These are phyloP conservation scores for Archocentrus centrarchus DNA, from an alignment of 2,113 vertebrate genomes.

Conservation along the genomic window DNA sequence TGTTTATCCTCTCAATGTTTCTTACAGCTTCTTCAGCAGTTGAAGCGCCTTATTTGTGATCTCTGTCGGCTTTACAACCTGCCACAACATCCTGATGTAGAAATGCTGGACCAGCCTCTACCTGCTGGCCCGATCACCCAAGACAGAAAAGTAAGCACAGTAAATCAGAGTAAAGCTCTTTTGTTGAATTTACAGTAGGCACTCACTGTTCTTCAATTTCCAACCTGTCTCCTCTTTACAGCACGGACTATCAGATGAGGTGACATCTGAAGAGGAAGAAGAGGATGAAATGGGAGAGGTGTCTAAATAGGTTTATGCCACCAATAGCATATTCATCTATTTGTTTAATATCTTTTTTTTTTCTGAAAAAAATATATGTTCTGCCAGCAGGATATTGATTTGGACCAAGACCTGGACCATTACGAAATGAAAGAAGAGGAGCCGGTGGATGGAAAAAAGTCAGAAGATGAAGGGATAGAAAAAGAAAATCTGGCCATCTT, in stretches of 20 bases:
- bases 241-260: constrained; percentile 87
- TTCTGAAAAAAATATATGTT: constrained; percentile 16
- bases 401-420: constrained; percentile 82
- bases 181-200: not conserved
- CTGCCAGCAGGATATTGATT: constrained; percentile 86
- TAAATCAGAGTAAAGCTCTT: not conserved
- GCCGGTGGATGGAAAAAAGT: constrained; percentile 92
- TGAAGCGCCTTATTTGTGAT: constrained; percentile 96
- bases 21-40: constrained; percentile 91
- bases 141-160: constrained; percentile 72
- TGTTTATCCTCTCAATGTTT: not conserved
- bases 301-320: not conserved
- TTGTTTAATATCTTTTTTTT: not conserved
- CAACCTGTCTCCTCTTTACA: constrained; percentile 33
- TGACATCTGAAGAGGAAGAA: constrained; percentile 95
- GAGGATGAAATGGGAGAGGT: constrained; percentile 97
- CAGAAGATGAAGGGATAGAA: constrained; percentile 97
- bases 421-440: constrained; percentile 99
- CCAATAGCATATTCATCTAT: not conserved
- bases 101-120: constrained; percentile 97
- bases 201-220: not conserved
- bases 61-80: constrained; percentile 98
- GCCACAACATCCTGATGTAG: constrained; percentile 95
- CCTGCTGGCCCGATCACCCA: constrained; percentile 89
- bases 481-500: constrained; percentile 97